phyloP scores from a whole-genome alignment of 2,797 vertebrate genomes.

The Propithecus perrieri region DNA sequence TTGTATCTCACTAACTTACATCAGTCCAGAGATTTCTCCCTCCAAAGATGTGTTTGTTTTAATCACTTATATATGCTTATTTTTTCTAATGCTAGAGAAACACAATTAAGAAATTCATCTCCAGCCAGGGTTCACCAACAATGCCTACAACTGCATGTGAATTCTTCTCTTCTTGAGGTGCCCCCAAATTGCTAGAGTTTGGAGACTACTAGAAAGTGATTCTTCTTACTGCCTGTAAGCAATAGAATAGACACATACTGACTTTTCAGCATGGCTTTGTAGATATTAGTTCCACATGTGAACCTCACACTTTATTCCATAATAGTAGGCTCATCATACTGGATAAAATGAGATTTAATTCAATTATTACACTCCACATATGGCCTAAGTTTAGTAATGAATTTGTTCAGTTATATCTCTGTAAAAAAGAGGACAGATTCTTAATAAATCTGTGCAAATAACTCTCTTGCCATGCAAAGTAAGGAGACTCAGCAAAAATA shows the following conservation, averaged over 20 bases:
- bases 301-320: background rate
- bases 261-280: background rate
- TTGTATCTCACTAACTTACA: background rate
- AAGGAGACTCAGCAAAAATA: background rate
- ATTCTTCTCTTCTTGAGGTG: background rate
- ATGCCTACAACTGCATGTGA: background rate
- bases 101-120: background rate
- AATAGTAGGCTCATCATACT: background rate
- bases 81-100: background rate
- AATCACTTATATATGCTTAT: background rate
- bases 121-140: background rate
- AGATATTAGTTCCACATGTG: background rate
- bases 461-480: background rate
- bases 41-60: background rate
- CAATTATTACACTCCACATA: background rate
- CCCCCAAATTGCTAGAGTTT: background rate
- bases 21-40: background rate
- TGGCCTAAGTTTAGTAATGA: background rate
- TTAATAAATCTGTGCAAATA: background rate
- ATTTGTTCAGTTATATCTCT: background rate
- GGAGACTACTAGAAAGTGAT: background rate
- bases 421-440: background rate
- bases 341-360: background rate
- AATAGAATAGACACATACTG: background rate
- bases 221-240: background rate